Evolutionary conservation across 2,888 invertebrate species (phyloP), one percentile per base, ranked within the genome.

Genomic region (Nomada flava): DNA sequence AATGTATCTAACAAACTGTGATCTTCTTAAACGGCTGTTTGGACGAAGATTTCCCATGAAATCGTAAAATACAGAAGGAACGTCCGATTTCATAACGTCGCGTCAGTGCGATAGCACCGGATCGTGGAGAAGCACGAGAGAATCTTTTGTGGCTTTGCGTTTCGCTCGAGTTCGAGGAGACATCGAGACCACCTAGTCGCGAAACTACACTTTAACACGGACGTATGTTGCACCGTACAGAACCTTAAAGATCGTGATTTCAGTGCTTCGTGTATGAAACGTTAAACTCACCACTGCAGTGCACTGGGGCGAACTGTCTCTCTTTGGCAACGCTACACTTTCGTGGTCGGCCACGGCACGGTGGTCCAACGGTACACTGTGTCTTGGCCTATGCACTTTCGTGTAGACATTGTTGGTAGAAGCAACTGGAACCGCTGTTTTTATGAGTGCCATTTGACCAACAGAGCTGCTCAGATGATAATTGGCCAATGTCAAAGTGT

Each of bases 161-260:
- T 70, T 29, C 57, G 74, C 55, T 74, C 59, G 53, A 44, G 62
- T 74, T 67, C 73, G 59, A 60, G 55, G 67, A 77, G 67, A 76
- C 79, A 79, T 36, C 26, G 69, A 42, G 87, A 85, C 80, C 82
- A 86, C 82, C 87, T 86, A 72, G 83, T 76, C 76, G 63, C 75
- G 36, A 62, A 47, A 13, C 70, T 23, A 52, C 74, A 23, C 69
- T 80, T 86, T 85, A 86, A 77, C 73, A 59, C 77, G 79, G 79
- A 80, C 77, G 72, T 79, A 77, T 76, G 76, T 68, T 81, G 75
- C 74, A 64, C 36, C 64, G 62, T 79, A 80, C 79, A 71, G 73
- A 53, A 73, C 67, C 64, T 67, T 84, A 86, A 86, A 80, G 82
- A 86, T 84, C 84, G 86, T 80, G 87, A 84, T 86, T 87, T 79